These are phyloP conservation scores for Carapus acus DNA, from an alignment of 2,797 vertebrate genomes.

Conservation along the genomic window DNA sequence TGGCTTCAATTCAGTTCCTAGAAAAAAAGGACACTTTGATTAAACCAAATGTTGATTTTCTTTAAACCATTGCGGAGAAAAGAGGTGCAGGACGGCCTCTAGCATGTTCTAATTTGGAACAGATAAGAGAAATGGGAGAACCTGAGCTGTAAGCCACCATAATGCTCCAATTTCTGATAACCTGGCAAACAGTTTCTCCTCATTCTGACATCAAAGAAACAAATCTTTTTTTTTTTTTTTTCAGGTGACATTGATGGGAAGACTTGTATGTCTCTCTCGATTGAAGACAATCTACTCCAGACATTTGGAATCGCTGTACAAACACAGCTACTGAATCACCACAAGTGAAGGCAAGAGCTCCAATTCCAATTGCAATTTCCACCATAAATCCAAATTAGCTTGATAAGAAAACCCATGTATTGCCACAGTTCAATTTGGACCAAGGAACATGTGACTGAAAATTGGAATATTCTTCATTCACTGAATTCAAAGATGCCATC, in stretches of 20 bases:
- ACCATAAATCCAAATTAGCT: no score
- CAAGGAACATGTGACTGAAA: no score
- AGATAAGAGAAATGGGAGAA: slow-evolving; percentile 52
- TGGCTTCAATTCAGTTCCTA: slow-evolving; percentile 74
- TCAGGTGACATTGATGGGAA: slow-evolving; percentile 55
- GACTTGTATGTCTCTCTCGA: slow-evolving; percentile 43
- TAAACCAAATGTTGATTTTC: slow-evolving; percentile 60
- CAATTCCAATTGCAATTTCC: neutral
- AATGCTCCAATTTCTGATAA: slow-evolving; percentile 46
- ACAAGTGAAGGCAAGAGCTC: slow-evolving; percentile 7
- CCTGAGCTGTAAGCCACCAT: slow-evolving; percentile 24
- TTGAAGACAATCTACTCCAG: slow-evolving; percentile 36
- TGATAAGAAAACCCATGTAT: no score
- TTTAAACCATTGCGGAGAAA: slow-evolving; percentile 43
- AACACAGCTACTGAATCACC: slow-evolving; percentile 58
- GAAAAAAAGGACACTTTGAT: slow-evolving; percentile 82
- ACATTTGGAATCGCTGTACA: slow-evolving; percentile 47
- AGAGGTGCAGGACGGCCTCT: slow-evolving; percentile 33
- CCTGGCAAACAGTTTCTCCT: slow-evolving; percentile 47
- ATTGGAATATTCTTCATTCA: no score
- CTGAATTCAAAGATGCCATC: no score
- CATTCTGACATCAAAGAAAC: slow-evolving; percentile 60
- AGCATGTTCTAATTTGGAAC: slow-evolving; percentile 64
- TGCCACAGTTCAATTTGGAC: no score
- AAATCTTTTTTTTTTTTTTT: slow-evolving; percentile 46